A percentile compares a stretch with the other conserved stretches of the same genome.
Evolutionary conservation across 1,140 invertebrate species (phyloP).

Genomic region (Asbolus verrucosus): DNA sequence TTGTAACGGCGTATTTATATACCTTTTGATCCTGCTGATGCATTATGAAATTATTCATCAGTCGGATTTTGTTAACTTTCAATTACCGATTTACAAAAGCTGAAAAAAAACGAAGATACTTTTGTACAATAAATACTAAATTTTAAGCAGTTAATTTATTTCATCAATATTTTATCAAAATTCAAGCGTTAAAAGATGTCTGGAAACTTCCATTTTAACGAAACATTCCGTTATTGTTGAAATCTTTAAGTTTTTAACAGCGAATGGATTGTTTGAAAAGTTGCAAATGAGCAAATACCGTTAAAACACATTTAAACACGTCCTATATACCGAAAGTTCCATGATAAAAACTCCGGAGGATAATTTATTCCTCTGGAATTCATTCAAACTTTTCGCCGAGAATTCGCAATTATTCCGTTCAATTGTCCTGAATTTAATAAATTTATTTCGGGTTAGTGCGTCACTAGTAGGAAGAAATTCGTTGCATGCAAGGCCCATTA

Average conservation of each 20-base stretch:
- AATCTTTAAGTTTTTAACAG: slow-evolving; percentile 24
- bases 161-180: slow-evolving; percentile 8
- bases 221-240: neutral
- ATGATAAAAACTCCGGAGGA: slow-evolving; percentile 28
- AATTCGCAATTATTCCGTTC: slow-evolving; percentile 36
- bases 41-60: no score
- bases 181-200: neutral
- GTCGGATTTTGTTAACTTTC: no score
- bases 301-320: slow-evolving; percentile 38
- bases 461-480: neutral
- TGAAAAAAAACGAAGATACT: no score
- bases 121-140: no score
- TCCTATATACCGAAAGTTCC: slow-evolving; percentile 29
- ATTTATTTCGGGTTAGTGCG: slow-evolving; percentile 20
- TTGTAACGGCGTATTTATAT: no score
- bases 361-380: slow-evolving; percentile 25
- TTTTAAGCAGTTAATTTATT: no score
- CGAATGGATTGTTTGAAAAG: slow-evolving; percentile 16
- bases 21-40: no score
- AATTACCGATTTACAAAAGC: no score
- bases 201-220: neutral
- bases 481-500: neutral
- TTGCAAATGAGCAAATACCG: slow-evolving; percentile 35
- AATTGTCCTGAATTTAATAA: slow-evolving; percentile 35
- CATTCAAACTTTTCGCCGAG: slow-evolving; percentile 22